phyloP scores from a whole-genome alignment of 2,113 vertebrate species.

The Pteronura brasiliensis region DNA sequence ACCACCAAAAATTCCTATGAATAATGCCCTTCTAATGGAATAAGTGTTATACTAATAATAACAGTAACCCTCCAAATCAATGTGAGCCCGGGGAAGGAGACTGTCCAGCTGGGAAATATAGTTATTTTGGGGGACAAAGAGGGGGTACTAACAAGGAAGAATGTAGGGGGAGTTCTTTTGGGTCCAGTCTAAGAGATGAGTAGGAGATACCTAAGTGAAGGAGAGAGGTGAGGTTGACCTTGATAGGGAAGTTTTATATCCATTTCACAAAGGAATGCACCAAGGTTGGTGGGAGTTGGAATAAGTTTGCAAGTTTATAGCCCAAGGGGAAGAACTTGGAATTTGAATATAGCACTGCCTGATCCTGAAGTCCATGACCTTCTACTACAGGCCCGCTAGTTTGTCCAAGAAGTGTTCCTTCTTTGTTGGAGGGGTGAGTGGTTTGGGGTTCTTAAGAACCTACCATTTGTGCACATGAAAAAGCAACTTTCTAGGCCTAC shows the following conservation, averaged over 20 bases:
- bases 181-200: not conserved
- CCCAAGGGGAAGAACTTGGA: not conserved
- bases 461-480: too few relatives aligned
- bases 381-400: fast-evolving
- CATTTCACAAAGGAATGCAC: not conserved
- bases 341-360: not conserved
- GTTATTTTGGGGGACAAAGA: fast-evolving
- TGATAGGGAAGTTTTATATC: not conserved
- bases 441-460: not conserved
- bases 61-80: not conserved
- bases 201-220: not conserved
- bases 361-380: not conserved
- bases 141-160: not conserved
- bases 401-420: not conserved
- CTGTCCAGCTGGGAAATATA: fast-evolving
- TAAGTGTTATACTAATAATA: fast-evolving
- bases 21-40: not conserved
- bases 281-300: not conserved
- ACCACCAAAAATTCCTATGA: not conserved
- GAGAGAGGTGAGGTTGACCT: not conserved
- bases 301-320: too few relatives aligned
- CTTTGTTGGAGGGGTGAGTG: not conserved
- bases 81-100: not conserved
- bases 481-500: not conserved
- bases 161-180: not conserved